Conservation (phyloP, 2,888 invertebrate species). For the Noctua janthe region DNA sequence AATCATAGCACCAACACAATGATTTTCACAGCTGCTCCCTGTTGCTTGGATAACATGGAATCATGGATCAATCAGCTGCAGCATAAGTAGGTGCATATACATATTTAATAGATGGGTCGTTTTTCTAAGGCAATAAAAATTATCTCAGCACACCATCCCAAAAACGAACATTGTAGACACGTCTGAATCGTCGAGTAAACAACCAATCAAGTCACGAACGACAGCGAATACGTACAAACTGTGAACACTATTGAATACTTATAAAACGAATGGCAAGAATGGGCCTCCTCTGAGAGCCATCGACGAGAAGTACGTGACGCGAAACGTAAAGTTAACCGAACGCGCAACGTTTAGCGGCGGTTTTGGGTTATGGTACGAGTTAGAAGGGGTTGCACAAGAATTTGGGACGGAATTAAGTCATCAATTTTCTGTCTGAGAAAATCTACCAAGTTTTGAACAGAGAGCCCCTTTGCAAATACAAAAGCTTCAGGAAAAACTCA, state of each 20-base stretch:
- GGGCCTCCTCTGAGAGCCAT: slow-evolving; percentile 79
- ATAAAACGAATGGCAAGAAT: slow-evolving; percentile 79
- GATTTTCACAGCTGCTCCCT: background rate
- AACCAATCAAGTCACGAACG: slow-evolving; percentile 64
- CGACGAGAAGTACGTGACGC: slow-evolving; percentile 78
- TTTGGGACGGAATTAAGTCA: slow-evolving; percentile 20
- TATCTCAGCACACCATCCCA: slow-evolving; percentile 37
- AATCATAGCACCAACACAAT: background rate
- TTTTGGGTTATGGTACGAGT: slow-evolving; percentile 64
- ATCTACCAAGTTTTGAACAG: background rate
- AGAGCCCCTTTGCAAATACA: background rate
- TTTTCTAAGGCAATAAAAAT: slow-evolving; percentile 10
- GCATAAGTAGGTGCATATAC: background rate
- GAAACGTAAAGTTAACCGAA: slow-evolving; percentile 78
- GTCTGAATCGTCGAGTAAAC: slow-evolving; percentile 60
- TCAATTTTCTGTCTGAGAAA: slow-evolving; percentile 19
- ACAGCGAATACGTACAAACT: slow-evolving; percentile 72
- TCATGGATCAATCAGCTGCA: background rate
- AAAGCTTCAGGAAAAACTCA: background rate
- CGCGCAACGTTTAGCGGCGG: slow-evolving; percentile 74
- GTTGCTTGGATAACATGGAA: background rate
- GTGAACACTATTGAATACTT: slow-evolving; percentile 82
- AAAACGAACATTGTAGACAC: slow-evolving; percentile 41
- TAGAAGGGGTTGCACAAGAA: slow-evolving; percentile 35
- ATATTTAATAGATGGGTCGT: background rate